These are phyloP conservation scores for Sinosuthora webbiana DNA, from an alignment of 2,113 vertebrate genomes.

Conservation along the genomic window DNA sequence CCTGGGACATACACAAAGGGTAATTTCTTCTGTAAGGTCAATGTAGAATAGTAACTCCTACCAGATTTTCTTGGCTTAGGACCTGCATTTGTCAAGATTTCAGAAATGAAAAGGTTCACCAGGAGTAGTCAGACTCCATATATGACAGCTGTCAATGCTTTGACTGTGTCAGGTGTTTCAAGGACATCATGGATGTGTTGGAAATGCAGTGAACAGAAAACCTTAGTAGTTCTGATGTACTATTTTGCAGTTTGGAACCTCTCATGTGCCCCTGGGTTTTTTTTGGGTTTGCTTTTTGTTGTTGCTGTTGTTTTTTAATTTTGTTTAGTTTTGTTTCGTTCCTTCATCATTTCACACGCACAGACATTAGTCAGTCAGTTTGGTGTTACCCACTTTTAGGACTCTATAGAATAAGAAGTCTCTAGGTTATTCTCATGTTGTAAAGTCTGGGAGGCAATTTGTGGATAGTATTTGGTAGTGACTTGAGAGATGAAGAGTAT, in stretches of 20 bases:
- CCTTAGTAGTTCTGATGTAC: not conserved
- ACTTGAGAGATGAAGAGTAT: not conserved
- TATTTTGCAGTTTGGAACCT: not conserved
- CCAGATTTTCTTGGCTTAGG: not conserved
- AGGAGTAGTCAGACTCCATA: not conserved
- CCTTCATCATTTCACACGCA: not conserved
- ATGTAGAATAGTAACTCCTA: not conserved
- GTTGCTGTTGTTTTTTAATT: not conserved
- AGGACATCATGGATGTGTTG: not conserved
- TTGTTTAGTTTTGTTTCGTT: not conserved
- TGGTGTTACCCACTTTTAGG: not conserved
- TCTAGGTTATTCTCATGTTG: not conserved
- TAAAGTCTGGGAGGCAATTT: not conserved
- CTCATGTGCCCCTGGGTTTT: not conserved
- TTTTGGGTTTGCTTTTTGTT: not conserved
- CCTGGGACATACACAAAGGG: rapidly evolving
- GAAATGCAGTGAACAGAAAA: not conserved
- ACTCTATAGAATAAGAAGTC: not conserved
- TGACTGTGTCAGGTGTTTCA: not conserved
- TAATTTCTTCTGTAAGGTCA: not conserved
- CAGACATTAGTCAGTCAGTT: not conserved
- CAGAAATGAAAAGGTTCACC: not conserved
- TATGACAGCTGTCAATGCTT: not conserved
- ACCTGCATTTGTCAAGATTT: not conserved
- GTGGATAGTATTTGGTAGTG: not conserved